phyloP scores from a whole-genome alignment of 2,888 invertebrate genomes.

The Troides helena region DNA sequence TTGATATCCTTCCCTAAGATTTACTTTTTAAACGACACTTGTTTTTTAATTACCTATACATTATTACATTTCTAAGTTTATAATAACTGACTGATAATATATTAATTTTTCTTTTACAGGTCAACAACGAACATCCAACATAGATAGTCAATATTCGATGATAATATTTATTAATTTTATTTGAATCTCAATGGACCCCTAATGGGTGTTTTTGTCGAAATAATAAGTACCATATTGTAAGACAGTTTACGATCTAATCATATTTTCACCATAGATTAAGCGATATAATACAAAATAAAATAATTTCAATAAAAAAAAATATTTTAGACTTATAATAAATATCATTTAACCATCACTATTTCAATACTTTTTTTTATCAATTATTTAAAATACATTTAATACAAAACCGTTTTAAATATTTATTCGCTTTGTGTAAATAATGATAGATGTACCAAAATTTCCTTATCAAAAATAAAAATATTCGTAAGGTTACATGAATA shows the following conservation, averaged over 20 bases:
- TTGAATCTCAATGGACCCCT: slow-evolving; percentile 19
- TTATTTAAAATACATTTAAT: no score
- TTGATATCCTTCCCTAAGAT: no score
- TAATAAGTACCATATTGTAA: slow-evolving; percentile 10
- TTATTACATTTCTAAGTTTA: not conserved
- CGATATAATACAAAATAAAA: no score
- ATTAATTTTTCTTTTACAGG: slow-evolving; percentile 26
- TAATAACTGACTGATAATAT: not conserved
- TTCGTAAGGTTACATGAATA: not conserved
- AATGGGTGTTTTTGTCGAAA: slow-evolving; percentile 10
- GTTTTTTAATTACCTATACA: no score
- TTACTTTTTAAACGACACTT: no score
- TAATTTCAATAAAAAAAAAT: no score
- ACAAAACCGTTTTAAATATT: not conserved
- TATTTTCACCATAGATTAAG: not conserved
- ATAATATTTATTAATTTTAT: slow-evolving; percentile 16
- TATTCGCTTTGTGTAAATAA: not conserved
- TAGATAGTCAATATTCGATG: slow-evolving; percentile 18
- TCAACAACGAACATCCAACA: slow-evolving; percentile 26
- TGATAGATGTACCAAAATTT: not conserved
- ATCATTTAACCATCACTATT: no score
- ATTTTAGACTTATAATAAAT: no score
- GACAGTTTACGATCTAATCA: not conserved
- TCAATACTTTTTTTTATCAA: no score
- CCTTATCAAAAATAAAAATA: not conserved